These are phyloP conservation scores for Quadroppia sp. DNA, from an alignment of 2,888 invertebrate species.

Conservation along the genomic window DNA sequence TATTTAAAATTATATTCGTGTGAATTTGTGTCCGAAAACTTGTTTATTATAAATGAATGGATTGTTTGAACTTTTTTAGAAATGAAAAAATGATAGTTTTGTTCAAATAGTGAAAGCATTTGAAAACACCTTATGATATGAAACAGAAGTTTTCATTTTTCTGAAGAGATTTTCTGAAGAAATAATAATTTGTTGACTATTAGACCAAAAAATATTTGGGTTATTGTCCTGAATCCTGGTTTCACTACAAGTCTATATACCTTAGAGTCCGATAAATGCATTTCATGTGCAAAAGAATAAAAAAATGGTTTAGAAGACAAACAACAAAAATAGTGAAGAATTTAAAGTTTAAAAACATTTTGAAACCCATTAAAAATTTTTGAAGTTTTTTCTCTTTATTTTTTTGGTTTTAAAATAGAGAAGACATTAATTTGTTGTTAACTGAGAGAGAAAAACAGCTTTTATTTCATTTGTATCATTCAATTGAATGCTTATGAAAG, in stretches of 20 bases:
- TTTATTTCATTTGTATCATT: neutral
- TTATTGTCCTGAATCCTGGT: slow-evolving; percentile 23
- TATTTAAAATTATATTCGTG: no score
- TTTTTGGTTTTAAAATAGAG: neutral
- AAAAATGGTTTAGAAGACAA: neutral
- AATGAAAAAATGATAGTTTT: neutral
- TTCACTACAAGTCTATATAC: slow-evolving; percentile 3
- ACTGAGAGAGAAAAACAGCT: neutral
- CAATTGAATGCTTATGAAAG: neutral
- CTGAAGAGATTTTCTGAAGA: neutral
- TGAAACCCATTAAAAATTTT: neutral
- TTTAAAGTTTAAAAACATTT: neutral
- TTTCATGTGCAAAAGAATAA: neutral
- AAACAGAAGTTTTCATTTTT: neutral
- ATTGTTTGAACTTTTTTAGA: neutral
- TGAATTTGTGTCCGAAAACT: no score
- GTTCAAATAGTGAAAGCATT: neutral
- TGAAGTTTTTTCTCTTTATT: neutral
- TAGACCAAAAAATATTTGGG: slow-evolving; percentile 25
- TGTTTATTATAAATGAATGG: neutral
- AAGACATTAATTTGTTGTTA: neutral
- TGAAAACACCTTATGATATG: neutral
- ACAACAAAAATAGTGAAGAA: no score
- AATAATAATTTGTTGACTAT: slow-evolving; percentile 16
- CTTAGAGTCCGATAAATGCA: neutral